Percentiles rank a stretch among this genome's conserved stretches.
phyloP scores from a whole-genome alignment of 1,140 invertebrate genomes.

The Drosophila ohnishii region DNA sequence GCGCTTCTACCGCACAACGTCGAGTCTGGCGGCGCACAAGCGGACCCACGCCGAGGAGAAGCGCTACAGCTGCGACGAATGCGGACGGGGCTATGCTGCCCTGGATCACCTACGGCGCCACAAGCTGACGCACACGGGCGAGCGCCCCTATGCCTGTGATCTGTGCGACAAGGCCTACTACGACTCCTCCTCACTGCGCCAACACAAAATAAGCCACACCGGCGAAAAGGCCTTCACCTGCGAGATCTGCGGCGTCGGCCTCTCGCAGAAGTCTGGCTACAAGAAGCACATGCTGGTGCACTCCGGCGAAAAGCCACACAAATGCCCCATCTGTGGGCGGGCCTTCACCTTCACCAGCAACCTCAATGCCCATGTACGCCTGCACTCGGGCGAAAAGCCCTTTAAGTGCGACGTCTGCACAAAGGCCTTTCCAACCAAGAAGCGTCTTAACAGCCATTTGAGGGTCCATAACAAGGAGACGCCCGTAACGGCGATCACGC shows the following conservation, averaged over 20 bases:
- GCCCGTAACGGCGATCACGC: constrained; percentile 20
- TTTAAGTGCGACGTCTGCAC: constrained; percentile 68
- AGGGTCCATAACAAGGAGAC: constrained; percentile 68
- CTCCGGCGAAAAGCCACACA: constrained; percentile 75
- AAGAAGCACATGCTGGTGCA: constrained; percentile 82
- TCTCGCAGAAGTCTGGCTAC: constrained; percentile 81
- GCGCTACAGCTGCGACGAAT: constrained; percentile 64
- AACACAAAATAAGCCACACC: constrained; percentile 78
- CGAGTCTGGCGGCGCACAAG: constrained; percentile 73
- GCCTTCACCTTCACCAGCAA: constrained; percentile 81
- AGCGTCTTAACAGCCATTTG: constrained; percentile 70
- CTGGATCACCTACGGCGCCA: constrained; percentile 61
- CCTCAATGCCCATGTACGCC: constrained; percentile 83
- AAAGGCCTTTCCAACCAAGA: constrained; percentile 73
- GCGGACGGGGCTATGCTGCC: constrained; percentile 62
- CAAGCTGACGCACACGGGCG: constrained; percentile 71
- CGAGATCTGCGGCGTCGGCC: constrained; percentile 78
- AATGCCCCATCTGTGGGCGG: constrained; percentile 73
- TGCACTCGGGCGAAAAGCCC: constrained; percentile 88
- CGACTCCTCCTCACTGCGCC: constrained; percentile 74
- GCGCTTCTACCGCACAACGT: constrained; percentile 78
- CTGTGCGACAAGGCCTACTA: constrained; percentile 78
- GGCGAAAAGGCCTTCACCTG: constrained; percentile 78
- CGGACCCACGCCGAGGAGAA: constrained; percentile 71
- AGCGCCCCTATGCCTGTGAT: constrained; percentile 71